Percentiles rank a stretch among this genome's conserved stretches.
Conservation (phyloP, 2,888 invertebrate species). For the Callosobruchus maculatus region DNA sequence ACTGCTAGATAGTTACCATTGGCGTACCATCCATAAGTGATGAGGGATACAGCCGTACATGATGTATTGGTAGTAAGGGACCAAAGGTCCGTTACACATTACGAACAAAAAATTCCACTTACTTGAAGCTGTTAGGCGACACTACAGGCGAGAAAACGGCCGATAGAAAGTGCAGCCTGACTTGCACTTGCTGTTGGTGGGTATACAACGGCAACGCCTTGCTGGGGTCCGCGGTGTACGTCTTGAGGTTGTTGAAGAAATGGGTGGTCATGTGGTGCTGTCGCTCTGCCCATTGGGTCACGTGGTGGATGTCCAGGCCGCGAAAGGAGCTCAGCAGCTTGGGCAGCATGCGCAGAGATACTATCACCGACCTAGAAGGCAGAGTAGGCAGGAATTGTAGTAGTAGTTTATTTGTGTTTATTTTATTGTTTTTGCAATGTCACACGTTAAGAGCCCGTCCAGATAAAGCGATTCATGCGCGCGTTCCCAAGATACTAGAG, state of each 20-base stretch:
- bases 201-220: slow-evolving; percentile 54
- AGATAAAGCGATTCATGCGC: no score
- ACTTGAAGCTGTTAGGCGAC: slow-evolving; percentile 85
- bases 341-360: slow-evolving; percentile 82
- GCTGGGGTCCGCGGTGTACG: slow-evolving; percentile 57
- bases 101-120: no score
- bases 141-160: slow-evolving; percentile 88
- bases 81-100: no score
- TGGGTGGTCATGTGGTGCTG: slow-evolving; percentile 91
- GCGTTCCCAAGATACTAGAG: no score
- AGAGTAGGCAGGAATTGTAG: no score
- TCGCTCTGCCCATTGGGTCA: slow-evolving; percentile 90
- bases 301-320: slow-evolving; percentile 80
- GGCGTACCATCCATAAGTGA: no score
- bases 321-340: slow-evolving; percentile 87
- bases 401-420: no score
- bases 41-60: no score
- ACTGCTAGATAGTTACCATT: no score
- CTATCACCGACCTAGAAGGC: slow-evolving; percentile 72
- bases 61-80: no score
- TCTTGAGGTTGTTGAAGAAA: slow-evolving; percentile 83
- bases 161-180: slow-evolving; percentile 85
- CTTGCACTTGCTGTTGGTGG: slow-evolving; percentile 87
- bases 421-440: no score
- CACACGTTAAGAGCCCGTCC: no score